phyloP scores from a whole-genome alignment of 2,888 invertebrate genomes.

The Agrochola lychnidis region DNA sequence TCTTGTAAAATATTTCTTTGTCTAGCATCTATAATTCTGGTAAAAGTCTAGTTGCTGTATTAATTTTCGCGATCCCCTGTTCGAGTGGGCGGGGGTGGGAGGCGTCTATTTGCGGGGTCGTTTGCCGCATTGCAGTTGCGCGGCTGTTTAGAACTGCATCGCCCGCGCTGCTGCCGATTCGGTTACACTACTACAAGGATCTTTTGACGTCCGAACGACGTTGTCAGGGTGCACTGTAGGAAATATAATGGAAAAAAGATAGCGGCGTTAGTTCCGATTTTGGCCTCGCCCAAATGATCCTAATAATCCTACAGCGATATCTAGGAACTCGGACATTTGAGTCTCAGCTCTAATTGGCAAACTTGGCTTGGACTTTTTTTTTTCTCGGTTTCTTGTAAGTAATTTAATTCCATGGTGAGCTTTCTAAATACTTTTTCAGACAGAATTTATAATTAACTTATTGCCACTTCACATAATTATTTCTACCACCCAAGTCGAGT shows the following conservation, averaged over 20 bases:
- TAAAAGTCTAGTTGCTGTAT: background rate
- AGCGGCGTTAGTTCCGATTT: background rate
- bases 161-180: background rate
- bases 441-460: background rate
- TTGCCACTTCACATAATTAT: background rate
- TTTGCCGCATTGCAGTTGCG: background rate
- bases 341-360: background rate
- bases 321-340: background rate
- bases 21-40: background rate
- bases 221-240: background rate
- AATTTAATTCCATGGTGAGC: background rate
- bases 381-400: background rate
- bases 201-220: background rate
- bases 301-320: background rate
- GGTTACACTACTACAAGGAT: background rate
- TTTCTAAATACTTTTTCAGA: background rate
- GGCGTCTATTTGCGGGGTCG: background rate
- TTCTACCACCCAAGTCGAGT: background rate
- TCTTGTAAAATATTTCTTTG: background rate
- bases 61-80: background rate
- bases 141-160: constrained; percentile 1
- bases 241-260: background rate
- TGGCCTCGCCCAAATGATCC: background rate
- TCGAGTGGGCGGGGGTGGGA: background rate
- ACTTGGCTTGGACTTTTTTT: background rate